Evolutionary conservation across 2,113 vertebrate species (phyloP).

Genomic region (Ictalurus punctatus): DNA sequence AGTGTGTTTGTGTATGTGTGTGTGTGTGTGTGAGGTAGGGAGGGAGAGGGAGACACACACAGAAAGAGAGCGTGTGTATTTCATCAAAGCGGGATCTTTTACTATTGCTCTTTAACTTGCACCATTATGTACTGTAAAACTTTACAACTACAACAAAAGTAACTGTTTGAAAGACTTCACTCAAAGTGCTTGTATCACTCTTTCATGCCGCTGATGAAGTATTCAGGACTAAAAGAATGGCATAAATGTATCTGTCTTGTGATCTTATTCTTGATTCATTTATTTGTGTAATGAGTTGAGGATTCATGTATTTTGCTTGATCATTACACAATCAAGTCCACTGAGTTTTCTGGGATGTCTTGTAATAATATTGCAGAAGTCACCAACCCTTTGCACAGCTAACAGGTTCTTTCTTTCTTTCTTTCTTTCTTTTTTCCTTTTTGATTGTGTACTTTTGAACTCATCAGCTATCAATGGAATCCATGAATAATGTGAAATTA

Average conservation of each 20-base stretch:
- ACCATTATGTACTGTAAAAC: background rate
- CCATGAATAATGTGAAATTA: constrained; percentile 47
- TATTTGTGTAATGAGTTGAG: background rate
- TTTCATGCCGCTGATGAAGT: background rate
- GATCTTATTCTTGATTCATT: background rate
- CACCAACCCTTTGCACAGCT: background rate
- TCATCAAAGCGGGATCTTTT: background rate
- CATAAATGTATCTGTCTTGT: background rate
- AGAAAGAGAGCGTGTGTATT: background rate
- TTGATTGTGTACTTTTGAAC: constrained; percentile 15
- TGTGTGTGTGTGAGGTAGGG: constrained; percentile 17
- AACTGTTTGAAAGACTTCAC: background rate
- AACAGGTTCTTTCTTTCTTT: constrained; percentile 13
- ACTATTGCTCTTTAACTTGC: background rate
- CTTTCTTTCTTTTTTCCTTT: constrained; percentile 5
- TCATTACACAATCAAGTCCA: background rate
- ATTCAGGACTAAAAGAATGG: background rate
- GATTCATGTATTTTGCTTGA: background rate
- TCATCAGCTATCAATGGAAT: constrained; percentile 38
- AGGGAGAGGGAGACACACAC: background rate
- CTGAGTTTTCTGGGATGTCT: background rate
- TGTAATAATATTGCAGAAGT: constrained; percentile 4
- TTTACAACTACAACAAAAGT: background rate
- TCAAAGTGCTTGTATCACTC: background rate
- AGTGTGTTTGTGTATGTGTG: constrained; percentile 40